Evolutionary conservation across 2,113 vertebrate genomes (phyloP), one percentile per base, ranked within the genome.

Genomic region (Ictalurus punctatus): DNA sequence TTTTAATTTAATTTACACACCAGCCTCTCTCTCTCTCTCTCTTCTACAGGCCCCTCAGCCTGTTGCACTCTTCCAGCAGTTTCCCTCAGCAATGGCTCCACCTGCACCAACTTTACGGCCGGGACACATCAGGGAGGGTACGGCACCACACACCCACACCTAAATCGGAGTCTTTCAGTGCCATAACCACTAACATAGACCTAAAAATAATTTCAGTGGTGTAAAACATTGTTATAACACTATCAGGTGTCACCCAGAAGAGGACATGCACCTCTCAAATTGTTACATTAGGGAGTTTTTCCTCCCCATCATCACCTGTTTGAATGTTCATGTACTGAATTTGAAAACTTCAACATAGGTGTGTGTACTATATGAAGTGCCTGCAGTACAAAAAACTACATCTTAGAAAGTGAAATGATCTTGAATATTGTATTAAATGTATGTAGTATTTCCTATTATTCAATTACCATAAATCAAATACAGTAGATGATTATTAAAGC

Each of bases 121-220:
- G 27, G 90, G 85, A 69, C 90, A 91, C 52, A 79, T 91, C 74
- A 89, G 40, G 65, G 90, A 91, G 27, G 90, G 90, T 91, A 89
- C 8, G 14, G 10, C 10, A 13, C 48, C 14, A 79, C 63, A 73
- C 37, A 83, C 63, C 69, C 48, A 73, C 73, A 76, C 37, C 37
- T 40, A 23, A 44, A 76, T 19, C 2, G 13, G 74, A 25, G 74
- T 12, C 21, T 25, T 25, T 78, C 9, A 25, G 21, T 48, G 40
- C 37, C 2, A 3, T 25, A 76, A 25, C 37, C 10, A 48, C 34
- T 19, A 37, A 23, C 34, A 44, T 13, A 44, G 7, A 76, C 37
- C 73, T 44, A 76, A 25, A 76, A 25, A 44, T 44, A 12, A 76
- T 76, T 76, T 76, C 19, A 76, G 21, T 76, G 73, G 73, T 76